Percentiles rank a stretch among this genome's conserved stretches.
Evolutionary conservation across 1,140 invertebrate species (phyloP).

Genomic region (Tribolium castaneum): DNA sequence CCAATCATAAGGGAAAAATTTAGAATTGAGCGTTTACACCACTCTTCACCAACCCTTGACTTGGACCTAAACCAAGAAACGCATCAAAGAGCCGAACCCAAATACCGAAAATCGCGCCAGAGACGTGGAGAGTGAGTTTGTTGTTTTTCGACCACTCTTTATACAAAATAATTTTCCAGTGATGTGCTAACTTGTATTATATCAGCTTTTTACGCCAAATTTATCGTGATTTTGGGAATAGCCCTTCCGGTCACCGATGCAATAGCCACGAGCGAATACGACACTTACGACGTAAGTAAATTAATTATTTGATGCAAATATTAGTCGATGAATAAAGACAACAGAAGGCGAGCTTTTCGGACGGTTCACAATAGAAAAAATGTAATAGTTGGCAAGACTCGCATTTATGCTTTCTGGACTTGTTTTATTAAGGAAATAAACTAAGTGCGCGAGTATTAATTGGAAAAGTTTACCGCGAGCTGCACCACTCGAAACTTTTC

Average conservation of each 20-base stretch:
- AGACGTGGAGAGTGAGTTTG: not conserved
- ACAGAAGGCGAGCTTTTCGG: too few species aligned
- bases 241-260: slow-evolving; percentile 45
- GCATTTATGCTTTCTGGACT: not conserved
- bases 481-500: slow-evolving; percentile 6
- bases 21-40: slow-evolving; percentile 6
- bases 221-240: slow-evolving; percentile 39
- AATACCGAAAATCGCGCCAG: not conserved
- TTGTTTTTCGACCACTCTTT: not conserved
- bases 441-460: slow-evolving; percentile 8
- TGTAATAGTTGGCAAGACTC: not conserved
- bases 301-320: too few species aligned
- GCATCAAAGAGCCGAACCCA: not conserved
- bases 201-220: slow-evolving; percentile 36
- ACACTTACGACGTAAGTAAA: slow-evolving; percentile 37
- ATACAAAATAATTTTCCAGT: slow-evolving; percentile 30
- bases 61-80: not conserved
- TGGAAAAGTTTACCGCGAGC: not conserved
- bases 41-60: slow-evolving; percentile 4
- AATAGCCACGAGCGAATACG: slow-evolving; percentile 26
- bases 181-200: slow-evolving; percentile 30
- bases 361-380: not conserved
- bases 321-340: too few species aligned
- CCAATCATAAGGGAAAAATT: not conserved
- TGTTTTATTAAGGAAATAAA: slow-evolving; percentile 13